A percentile compares a stretch with the other conserved stretches of the same genome.
Conservation (phyloP, 2,797 vertebrate genomes). For the Perdix hodgsoniae region DNA sequence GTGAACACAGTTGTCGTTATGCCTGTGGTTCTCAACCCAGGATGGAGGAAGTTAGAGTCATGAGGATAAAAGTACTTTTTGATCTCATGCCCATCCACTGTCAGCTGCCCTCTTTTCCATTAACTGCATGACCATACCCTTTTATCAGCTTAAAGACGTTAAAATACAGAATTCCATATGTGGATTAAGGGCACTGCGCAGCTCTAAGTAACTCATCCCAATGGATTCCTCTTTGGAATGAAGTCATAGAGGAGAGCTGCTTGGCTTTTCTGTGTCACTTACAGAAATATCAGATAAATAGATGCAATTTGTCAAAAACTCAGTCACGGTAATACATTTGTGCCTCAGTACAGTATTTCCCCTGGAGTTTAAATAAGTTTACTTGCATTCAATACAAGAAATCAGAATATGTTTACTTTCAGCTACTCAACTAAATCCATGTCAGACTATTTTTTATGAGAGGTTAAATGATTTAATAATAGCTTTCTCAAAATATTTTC, state of each 20-base stretch:
- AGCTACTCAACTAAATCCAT: constrained; percentile 39
- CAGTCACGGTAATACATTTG: background rate
- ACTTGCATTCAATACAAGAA: background rate
- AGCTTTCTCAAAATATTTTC: background rate
- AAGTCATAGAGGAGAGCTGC: background rate
- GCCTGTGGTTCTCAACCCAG: background rate
- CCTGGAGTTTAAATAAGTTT: constrained; percentile 16
- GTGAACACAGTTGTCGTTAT: background rate
- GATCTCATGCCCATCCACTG: background rate
- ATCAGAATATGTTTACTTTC: constrained; percentile 2
- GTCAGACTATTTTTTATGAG: constrained; percentile 45
- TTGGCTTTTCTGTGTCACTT: background rate
- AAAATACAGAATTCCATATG: background rate
- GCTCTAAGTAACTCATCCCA: background rate
- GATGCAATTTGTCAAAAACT: background rate
- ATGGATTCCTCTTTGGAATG: constrained; percentile 9
- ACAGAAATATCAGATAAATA: background rate
- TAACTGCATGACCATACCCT: background rate
- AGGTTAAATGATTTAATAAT: constrained; percentile 48
- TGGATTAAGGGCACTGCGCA: constrained; percentile 34
- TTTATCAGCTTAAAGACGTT: constrained; percentile 47
- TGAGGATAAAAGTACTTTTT: background rate
- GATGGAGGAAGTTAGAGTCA: background rate
- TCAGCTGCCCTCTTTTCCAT: constrained; percentile 18
- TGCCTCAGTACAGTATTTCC: background rate